Evolutionary conservation across 1,140 invertebrate genomes (phyloP), one percentile per base, ranked within the genome.

Genomic region (Drosophila aff.): DNA sequence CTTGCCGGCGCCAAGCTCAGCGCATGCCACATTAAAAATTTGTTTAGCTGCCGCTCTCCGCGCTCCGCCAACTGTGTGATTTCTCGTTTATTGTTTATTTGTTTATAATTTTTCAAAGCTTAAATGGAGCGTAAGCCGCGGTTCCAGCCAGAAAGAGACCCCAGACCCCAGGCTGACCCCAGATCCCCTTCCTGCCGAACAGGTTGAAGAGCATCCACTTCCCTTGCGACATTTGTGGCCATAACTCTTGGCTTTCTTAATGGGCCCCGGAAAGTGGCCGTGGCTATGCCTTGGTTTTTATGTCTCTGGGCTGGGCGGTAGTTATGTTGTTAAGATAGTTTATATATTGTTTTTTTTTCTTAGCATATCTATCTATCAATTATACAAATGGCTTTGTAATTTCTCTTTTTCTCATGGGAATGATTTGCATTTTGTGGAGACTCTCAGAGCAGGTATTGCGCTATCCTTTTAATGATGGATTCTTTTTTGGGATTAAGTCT

Each of bases 61-160:
- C 73, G 82, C 66, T 79, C 47, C 65, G 76, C 64, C 82, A 69
- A 68, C 75, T 77, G 83, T 82, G 69, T 89, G 80, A 82, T 89
- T 87, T 75, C 61, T 66, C 83, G 61, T 57, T 55, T 46, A 43
- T 41, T 33, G 10, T 81, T 87, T 82, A 87, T 86, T 86, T 86
- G 83, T 87, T 87, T 87, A 89, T 89, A 86, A 86, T 87, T 86
- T 86, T 80, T 86, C 79, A 86, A 89, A 86, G 76, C 84, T 83
- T 83, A 89, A 89, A 89, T 89, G 83, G 77, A 89, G 83, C 84
- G 64, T 55, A 89, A 74, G 43, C 43, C n/a, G n/a, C 4, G 13
- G 43, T 23, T 23, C 31, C 31, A 31, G 31, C 31, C 43, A 11
- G 10, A 44, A 44, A 44, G n/a, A 23, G 23, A 23, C 23, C 23